These are phyloP conservation scores for Phodopus roborovskii DNA, from an alignment of 2,113 vertebrate genomes.

Conservation along the genomic window DNA sequence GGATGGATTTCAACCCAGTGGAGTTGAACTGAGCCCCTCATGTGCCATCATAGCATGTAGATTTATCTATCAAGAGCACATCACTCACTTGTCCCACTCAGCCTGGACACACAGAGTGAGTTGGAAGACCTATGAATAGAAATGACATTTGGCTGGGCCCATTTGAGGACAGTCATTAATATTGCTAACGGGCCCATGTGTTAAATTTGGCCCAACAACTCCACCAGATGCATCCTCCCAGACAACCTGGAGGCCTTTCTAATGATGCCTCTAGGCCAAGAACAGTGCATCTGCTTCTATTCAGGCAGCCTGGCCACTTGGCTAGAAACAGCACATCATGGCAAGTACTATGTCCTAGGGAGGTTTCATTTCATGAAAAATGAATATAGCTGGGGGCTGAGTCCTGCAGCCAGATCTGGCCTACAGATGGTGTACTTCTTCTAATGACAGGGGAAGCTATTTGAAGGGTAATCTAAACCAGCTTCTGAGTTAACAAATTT, in stretches of 20 bases:
- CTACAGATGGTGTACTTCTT: constrained; percentile 54
- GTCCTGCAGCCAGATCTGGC: not conserved
- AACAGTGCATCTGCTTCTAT: constrained; percentile 55
- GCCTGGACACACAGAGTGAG: constrained; percentile 34
- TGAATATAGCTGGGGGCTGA: not conserved
- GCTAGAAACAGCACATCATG: constrained; percentile 20
- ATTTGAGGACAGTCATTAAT: constrained; percentile 68
- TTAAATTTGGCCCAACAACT: constrained; percentile 68
- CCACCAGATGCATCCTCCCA: constrained; percentile 67
- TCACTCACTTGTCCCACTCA: not conserved
- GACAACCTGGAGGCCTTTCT: constrained; percentile 41
- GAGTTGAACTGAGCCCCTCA: not conserved
- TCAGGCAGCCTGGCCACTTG: constrained; percentile 48
- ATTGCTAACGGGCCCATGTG: constrained; percentile 72
- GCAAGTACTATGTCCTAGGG: not conserved
- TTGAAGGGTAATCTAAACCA: not conserved
- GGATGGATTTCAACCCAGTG: not conserved
- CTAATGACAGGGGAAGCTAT: not conserved
- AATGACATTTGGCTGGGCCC: constrained; percentile 34
- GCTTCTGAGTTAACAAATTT: constrained; percentile 19
- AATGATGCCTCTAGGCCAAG: constrained; percentile 25
- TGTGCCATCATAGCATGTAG: not conserved
- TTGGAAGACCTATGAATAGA: constrained; percentile 48
- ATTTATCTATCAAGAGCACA: not conserved
- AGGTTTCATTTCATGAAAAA: constrained; percentile 63